phyloP scores from a whole-genome alignment of 2,888 invertebrate genomes.

The Polydesmus complanatus region DNA sequence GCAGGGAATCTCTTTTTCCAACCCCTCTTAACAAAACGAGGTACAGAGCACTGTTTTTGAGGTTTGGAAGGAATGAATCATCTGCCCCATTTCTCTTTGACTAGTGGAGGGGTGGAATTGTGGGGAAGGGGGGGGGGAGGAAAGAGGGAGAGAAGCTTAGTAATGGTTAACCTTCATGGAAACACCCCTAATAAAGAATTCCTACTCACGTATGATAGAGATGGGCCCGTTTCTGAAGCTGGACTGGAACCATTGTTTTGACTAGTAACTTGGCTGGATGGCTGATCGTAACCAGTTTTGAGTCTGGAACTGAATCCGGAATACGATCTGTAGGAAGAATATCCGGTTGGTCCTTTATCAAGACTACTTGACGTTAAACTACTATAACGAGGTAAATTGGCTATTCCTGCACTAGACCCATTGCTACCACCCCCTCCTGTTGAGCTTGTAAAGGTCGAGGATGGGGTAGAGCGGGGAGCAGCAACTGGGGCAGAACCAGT shows the following conservation, averaged over 20 bases:
- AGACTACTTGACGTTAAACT: not conserved
- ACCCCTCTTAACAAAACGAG: too few species aligned
- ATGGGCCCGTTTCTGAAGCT: not conserved
- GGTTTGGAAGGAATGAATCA: not conserved
- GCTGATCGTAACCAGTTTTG: not conserved
- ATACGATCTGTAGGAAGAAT: not conserved
- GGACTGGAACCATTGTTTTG: not conserved
- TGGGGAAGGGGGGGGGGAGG: not conserved
- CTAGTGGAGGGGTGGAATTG: not conserved
- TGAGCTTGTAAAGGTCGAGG: not conserved
- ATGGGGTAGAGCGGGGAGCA: not conserved
- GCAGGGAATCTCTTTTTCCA: too few species aligned
- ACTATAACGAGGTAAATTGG: not conserved
- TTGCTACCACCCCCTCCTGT: not conserved
- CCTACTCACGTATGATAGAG: not conserved
- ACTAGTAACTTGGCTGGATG: not conserved
- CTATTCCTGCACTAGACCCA: not conserved
- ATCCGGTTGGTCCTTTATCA: not conserved
- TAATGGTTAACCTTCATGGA: too few species aligned
- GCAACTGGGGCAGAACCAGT: not conserved
- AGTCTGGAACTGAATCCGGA: not conserved
- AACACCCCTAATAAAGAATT: too few species aligned
- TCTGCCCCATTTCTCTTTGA: not conserved
- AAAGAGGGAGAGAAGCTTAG: not conserved
- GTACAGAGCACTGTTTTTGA: too few species aligned